Evolutionary conservation across 1,140 invertebrate genomes (phyloP).

Genomic region (Pseudachorutes palmiensis): DNA sequence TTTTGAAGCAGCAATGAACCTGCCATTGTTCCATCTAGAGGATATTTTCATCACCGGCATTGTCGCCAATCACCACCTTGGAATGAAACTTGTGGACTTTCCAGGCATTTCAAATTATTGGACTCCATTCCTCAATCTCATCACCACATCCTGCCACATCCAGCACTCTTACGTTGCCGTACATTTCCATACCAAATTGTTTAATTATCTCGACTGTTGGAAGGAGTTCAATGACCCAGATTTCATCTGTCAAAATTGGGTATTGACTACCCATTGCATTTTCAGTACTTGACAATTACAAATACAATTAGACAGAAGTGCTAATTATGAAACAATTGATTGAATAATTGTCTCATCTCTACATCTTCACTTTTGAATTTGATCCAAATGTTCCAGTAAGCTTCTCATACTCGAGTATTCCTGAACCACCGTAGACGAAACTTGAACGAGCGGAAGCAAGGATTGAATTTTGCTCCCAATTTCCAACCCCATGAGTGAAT

Average conservation of each 20-base stretch:
- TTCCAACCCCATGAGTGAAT: conserved; percentile 25
- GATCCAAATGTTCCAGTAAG: not conserved
- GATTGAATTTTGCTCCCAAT: conserved; percentile 17
- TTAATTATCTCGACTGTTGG: conserved; percentile 15
- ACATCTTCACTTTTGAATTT: not conserved
- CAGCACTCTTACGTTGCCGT: conserved; percentile 8
- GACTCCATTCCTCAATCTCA: conserved; percentile 10
- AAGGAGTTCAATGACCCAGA: conserved; percentile 9
- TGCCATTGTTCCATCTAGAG: conserved; percentile 66
- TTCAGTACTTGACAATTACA: not conserved
- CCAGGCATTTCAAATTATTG: conserved; percentile 13
- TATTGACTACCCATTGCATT: not conserved
- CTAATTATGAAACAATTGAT: not conserved
- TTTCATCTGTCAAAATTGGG: conserved; percentile 8
- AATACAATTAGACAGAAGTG: not conserved
- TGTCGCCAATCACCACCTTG: conserved; percentile 21
- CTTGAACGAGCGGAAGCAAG: not conserved
- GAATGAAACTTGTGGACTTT: conserved; percentile 20
- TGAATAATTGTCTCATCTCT: not conserved
- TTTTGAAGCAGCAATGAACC: conserved; percentile 58
- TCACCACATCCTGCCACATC: conserved; percentile 13
- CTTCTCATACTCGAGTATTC: not conserved
- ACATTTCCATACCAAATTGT: not conserved
- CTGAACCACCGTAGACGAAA: not conserved
- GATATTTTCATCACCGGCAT: conserved; percentile 76